Evolutionary conservation across 2,797 vertebrate genomes (phyloP).

Genomic region (Apodemus agrarius): DNA sequence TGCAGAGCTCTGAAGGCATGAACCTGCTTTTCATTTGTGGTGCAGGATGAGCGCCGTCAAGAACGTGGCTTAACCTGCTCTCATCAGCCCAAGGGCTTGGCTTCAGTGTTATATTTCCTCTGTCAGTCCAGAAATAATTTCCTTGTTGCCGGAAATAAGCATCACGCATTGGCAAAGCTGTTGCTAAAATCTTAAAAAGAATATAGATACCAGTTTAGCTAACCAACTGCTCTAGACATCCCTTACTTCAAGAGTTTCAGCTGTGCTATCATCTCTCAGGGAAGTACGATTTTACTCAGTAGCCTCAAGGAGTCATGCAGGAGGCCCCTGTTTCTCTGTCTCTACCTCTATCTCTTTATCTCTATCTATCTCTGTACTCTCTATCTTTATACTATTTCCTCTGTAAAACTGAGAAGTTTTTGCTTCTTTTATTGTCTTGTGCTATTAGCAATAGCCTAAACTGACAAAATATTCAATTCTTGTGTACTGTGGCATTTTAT

Average conservation of each 20-base stretch:
- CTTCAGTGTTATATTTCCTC: constrained; percentile 90
- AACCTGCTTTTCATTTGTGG: background rate
- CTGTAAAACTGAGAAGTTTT: background rate
- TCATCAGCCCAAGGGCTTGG: background rate
- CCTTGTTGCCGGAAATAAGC: constrained; percentile 90
- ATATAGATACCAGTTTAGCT: constrained; percentile 3
- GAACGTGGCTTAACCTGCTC: constrained; percentile 23
- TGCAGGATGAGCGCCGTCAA: background rate
- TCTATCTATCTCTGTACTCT: background rate
- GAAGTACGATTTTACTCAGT: background rate
- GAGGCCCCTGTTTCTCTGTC: background rate
- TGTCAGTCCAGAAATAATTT: constrained; percentile 89
- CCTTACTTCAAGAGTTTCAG: background rate
- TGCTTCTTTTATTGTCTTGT: background rate
- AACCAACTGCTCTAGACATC: background rate
- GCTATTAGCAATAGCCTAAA: background rate
- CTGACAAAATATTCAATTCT: constrained; percentile 11
- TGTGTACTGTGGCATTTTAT: background rate
- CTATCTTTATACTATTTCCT: background rate
- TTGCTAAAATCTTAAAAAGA: constrained; percentile 85
- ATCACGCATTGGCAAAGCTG: constrained; percentile 89
- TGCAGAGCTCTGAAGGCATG: accelerated
- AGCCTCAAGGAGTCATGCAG: background rate
- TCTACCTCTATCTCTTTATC: background rate
- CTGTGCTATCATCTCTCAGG: background rate